Base-by-base conservation (phyloP, 2,797 vertebrate species). In the Ctenopoma multispine region DNA sequence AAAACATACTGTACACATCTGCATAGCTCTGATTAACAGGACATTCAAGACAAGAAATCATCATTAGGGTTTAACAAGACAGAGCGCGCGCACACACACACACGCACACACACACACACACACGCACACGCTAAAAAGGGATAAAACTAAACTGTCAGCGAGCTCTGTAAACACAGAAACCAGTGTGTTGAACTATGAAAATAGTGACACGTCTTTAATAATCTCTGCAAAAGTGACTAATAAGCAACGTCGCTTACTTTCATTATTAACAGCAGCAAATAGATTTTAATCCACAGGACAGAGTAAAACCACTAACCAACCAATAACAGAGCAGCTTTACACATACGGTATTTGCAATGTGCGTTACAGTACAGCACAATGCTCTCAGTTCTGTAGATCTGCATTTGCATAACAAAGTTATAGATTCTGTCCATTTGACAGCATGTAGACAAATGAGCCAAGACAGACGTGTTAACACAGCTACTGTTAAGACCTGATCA, bases 221-320 rank as follows among this genome's bases (percentile, higher is more conserved):
- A 61, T 29, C 14, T 63, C 43, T 56, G 49, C 77, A 66, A 47
- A 56, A 36, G n/a, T 46, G 40, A 44, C n/a, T 38, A 7, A 7
- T 1, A 34, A 48, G 55, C 55, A 44, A 15, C 44, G 27, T 50
- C 41, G 44, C 44, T 43, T 44, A 18, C 51, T 29, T 23, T 23
- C 27, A 36, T 24, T 15, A 13, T 21, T 14, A 49, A 55, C 21
- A 23, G n/a, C 51, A 64, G 15, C 21, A 13, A 27, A 49, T 5
- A 34, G 3, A 14, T 10, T 58, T 31, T 41, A 48, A 53, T 43
- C 14, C 10, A 60, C 47, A 43, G 20, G 7, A 4, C 24, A 12
- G 7, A 64, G 31, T n/a, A 47, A 31, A 72, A 23, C 31, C 24
- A 18, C 50, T 38, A 15, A 48, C 3, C 3, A 15, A 13, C 38